Evolutionary conservation across 1,140 invertebrate genomes (phyloP).

Genomic region (Neodiprion virginianus): DNA sequence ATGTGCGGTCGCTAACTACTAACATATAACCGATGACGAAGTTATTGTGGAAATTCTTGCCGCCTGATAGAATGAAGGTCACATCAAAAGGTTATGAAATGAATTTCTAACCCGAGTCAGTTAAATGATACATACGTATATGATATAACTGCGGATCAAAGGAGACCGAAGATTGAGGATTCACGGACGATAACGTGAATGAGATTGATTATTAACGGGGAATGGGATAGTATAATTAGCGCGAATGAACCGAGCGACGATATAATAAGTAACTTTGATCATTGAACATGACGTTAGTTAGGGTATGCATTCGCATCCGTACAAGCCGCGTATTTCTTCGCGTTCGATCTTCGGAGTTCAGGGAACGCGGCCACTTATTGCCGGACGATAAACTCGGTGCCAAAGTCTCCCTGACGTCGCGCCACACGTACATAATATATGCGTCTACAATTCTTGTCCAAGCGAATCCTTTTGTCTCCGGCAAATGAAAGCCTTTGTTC

Average conservation of each 20-base stretch:
- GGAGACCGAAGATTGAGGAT: neutral
- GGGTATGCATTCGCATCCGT: neutral
- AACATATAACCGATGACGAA: too few species aligned
- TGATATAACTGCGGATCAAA: too few species aligned
- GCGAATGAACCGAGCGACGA: neutral
- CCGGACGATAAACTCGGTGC: neutral
- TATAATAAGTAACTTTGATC: neutral
- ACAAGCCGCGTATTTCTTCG: neutral
- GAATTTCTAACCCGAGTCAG: too few species aligned
- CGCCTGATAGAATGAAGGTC: too few species aligned
- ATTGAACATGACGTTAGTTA: neutral
- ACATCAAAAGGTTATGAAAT: too few species aligned
- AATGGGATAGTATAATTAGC: neutral
- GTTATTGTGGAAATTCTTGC: too few species aligned
- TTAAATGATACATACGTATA: too few species aligned
- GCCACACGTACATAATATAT: neutral
- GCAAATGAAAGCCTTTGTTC: neutral
- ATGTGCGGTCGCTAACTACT: too few species aligned
- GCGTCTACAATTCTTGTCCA: neutral
- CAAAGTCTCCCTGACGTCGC: neutral
- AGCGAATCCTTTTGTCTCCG: neutral
- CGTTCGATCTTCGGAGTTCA: neutral
- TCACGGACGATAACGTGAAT: too few species aligned
- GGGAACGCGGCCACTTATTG: neutral
- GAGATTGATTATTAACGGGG: neutral